phyloP scores from a whole-genome alignment of 1,140 invertebrate species.

The Bombus ignitus region DNA sequence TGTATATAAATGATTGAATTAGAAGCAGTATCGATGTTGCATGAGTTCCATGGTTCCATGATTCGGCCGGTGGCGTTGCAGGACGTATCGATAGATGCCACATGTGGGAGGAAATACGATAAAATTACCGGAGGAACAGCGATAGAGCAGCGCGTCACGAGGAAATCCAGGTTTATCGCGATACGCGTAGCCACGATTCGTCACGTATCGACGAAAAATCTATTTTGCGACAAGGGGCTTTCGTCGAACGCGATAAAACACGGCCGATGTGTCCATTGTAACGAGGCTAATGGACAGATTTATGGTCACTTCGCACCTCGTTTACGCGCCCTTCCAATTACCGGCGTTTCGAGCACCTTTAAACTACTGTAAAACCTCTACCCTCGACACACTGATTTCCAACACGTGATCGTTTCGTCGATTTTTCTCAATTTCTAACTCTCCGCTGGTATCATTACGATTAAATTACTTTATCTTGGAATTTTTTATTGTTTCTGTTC shows the following conservation, averaged over 20 bases:
- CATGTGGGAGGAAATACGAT: slow-evolving; percentile 2
- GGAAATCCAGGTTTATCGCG: slow-evolving; percentile 54
- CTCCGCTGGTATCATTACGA: too few relatives aligned
- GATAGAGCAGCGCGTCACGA: slow-evolving; percentile 27
- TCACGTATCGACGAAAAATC: slow-evolving; percentile 65
- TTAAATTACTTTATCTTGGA: too few relatives aligned
- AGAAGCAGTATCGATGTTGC: background rate
- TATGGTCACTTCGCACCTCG: slow-evolving; percentile 46
- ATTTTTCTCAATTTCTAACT: background rate
- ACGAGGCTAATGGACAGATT: slow-evolving; percentile 52
- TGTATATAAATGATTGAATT: slow-evolving; percentile 2
- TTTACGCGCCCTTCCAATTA: slow-evolving; percentile 54
- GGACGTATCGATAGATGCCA: background rate
- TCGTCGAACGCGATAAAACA: slow-evolving; percentile 62
- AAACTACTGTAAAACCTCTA: slow-evolving; percentile 23
- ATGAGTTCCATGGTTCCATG: background rate
- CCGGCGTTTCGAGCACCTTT: slow-evolving; percentile 19
- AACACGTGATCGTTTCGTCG: background rate
- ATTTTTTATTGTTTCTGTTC: too few relatives aligned
- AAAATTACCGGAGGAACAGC: slow-evolving; percentile 30
- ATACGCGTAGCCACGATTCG: slow-evolving; percentile 52
- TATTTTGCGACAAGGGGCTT: slow-evolving; percentile 32
- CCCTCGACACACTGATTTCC: background rate
- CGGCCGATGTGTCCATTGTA: slow-evolving; percentile 50
- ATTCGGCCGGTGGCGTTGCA: background rate